phyloP scores from a whole-genome alignment of 2,888 invertebrate species.

The Caenorhabditis drosophilae region DNA sequence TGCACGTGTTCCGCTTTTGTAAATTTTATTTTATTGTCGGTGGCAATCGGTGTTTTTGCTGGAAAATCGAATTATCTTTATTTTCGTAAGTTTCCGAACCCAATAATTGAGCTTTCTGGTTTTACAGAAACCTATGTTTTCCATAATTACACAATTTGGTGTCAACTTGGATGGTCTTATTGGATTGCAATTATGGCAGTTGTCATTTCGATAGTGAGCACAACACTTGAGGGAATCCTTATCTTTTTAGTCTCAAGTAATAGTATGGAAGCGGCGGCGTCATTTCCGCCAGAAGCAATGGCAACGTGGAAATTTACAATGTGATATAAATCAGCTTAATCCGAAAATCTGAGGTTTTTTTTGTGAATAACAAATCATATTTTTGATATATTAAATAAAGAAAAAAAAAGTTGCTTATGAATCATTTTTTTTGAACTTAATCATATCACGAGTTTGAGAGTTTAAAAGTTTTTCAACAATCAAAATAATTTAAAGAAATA shows the following conservation, averaged over 20 bases:
- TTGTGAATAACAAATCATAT: too few species aligned
- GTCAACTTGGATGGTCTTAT: conserved; percentile 39
- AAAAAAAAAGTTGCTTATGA: too few species aligned
- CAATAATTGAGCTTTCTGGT: conserved; percentile 3
- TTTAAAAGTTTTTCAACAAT: too few species aligned
- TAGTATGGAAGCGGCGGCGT: conserved; percentile 13
- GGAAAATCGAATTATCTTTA: conserved; percentile 25
- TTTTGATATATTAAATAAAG: too few species aligned
- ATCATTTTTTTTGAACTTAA: too few species aligned
- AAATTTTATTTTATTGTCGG: conserved; percentile 15
- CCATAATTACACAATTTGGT: conserved; percentile 15
- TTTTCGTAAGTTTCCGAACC: conserved; percentile 22
- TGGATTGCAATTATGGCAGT: conserved; percentile 27
- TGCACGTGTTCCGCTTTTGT: conserved; percentile 19
- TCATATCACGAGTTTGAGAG: too few species aligned
- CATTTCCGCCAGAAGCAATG: conserved; percentile 34
- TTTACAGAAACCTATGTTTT: conserved; percentile 25
- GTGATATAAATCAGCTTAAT: too few species aligned
- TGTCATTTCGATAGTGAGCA: conserved; percentile 21
- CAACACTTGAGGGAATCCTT: conserved; percentile 24
- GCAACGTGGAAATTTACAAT: conserved; percentile 37
- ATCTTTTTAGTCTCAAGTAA: conserved; percentile 26
- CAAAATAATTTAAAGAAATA: too few species aligned
- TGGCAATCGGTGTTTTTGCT: conserved; percentile 29
- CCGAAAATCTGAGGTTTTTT: too few species aligned